Conservation (phyloP, 2,113 vertebrate genomes). For the Dolichallabes microphthalmus region DNA sequence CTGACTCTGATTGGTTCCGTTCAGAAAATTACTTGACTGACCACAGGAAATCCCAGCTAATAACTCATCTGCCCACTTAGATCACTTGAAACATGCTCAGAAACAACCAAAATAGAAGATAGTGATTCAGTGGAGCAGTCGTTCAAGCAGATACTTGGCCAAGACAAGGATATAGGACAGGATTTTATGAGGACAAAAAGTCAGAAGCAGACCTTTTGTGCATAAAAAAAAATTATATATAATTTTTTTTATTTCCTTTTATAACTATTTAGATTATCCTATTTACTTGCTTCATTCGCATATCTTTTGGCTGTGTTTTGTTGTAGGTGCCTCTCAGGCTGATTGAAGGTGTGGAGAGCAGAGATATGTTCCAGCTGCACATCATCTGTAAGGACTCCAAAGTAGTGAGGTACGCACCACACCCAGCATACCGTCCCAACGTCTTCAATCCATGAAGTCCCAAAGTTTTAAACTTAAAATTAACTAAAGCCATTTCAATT, state of each 20-base stretch:
- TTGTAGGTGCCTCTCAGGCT: constrained; percentile 94
- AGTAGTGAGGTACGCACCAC: constrained; percentile 84
- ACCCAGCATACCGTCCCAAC: background rate
- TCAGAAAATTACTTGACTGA: background rate
- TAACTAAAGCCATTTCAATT: background rate
- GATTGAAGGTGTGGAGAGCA: constrained; percentile 94
- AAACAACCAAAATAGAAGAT: background rate
- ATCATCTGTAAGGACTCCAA: constrained; percentile 99
- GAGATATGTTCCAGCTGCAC: constrained; percentile 99
- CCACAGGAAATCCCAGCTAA: background rate
- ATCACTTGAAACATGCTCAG: background rate
- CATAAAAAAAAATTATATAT: too few species aligned
- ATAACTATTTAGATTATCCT: background rate
- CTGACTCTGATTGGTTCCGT: background rate
- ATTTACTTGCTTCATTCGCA: background rate
- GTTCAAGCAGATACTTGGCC: constrained; percentile 1
- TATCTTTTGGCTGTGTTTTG: constrained; percentile 57
- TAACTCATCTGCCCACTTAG: background rate
- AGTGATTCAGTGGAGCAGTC: background rate
- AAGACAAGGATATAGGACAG: background rate
- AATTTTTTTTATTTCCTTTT: background rate
- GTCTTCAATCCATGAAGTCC: background rate
- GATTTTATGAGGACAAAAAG: constrained; percentile 1
- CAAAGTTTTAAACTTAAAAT: background rate
- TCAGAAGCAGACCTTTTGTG: background rate